phyloP scores from a whole-genome alignment of 1,140 invertebrate species.

The Meloidogyne hapla region DNA sequence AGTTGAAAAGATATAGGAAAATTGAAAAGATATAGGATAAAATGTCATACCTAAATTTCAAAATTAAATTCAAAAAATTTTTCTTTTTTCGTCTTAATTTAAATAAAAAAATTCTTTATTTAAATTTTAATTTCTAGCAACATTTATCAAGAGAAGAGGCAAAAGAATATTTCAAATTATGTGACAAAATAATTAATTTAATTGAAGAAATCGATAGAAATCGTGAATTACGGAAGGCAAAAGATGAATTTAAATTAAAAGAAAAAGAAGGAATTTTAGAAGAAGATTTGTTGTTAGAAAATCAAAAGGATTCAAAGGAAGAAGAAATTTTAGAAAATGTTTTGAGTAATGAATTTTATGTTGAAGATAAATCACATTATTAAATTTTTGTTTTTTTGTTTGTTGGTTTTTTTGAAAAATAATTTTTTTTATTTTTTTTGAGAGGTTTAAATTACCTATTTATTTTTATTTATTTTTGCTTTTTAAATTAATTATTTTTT shows the following conservation, averaged over 20 bases:
- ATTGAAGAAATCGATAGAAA: neutral
- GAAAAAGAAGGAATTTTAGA: neutral
- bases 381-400: neutral
- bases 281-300: too few relatives aligned
- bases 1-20: too few relatives aligned
- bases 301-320: too few relatives aligned
- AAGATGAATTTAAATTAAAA: neutral
- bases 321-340: neutral
- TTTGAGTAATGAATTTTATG: conserved; percentile 6
- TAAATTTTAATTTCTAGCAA: neutral
- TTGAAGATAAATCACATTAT: neutral
- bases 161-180: neutral
- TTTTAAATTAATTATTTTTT: neutral
- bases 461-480: too few relatives aligned
- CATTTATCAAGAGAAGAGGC: neutral
- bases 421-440: too few relatives aligned
- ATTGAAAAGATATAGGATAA: too few relatives aligned
- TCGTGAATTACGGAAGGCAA: neutral
- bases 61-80: too few relatives aligned
- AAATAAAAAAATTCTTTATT: too few relatives aligned
- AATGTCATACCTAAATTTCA: too few relatives aligned
- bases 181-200: neutral
- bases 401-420: too few relatives aligned
- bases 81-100: too few relatives aligned
- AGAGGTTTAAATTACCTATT: too few relatives aligned